These are phyloP conservation scores for Campylorhamphus procurvoides DNA, from an alignment of 2,113 vertebrate genomes.

Conservation along the genomic window DNA sequence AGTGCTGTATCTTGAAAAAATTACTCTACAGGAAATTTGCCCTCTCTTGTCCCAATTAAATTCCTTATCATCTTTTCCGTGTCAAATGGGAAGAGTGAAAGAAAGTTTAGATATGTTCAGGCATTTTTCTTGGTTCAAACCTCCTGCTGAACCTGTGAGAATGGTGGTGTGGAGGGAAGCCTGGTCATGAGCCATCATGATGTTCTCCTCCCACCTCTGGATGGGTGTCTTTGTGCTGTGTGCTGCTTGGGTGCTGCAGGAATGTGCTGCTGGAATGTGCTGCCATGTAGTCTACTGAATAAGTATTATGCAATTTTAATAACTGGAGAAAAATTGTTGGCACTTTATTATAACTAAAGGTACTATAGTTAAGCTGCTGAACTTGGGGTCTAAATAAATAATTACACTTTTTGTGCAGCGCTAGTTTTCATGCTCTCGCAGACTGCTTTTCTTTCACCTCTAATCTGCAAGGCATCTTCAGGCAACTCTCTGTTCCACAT, in stretches of 20 bases:
- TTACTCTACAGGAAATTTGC: not conserved
- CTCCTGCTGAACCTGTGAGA: not conserved
- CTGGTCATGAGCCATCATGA: not conserved
- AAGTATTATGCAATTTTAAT: not conserved
- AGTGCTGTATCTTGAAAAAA: not conserved
- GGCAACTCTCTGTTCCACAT: not conserved
- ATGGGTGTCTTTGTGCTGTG: not conserved
- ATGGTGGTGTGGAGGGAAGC: not conserved
- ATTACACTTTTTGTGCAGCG: not conserved
- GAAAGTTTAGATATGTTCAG: not conserved
- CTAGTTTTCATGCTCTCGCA: not conserved
- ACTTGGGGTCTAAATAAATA: not conserved
- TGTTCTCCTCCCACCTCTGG: not conserved
- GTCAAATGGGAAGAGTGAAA: not conserved
- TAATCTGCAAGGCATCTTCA: not conserved
- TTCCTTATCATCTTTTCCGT: not conserved
- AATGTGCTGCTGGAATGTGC: not conserved
- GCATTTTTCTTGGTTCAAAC: not conserved
- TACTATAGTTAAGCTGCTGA: not conserved
- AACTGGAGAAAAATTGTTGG: not conserved
- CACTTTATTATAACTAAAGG: not conserved
- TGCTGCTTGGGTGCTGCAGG: not conserved
- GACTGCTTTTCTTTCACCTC: not conserved
- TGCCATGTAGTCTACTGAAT: not conserved
- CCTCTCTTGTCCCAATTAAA: not conserved